Conservation (phyloP, 2,113 vertebrate species). For the Phylloscopus whistleri region DNA sequence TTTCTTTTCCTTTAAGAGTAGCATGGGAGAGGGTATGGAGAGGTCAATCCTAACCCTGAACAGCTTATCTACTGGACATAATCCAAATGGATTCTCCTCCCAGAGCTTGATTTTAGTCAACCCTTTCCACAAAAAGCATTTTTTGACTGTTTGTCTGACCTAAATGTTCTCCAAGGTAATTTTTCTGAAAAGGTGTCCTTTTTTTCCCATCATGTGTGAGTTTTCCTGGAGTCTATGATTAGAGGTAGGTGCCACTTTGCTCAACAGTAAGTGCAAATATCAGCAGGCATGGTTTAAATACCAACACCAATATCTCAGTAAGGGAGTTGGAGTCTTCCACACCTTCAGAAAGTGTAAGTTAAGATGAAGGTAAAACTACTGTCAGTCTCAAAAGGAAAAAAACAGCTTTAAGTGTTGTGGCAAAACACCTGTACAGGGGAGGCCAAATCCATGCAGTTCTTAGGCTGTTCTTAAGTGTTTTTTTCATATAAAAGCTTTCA, state of each 20-base stretch:
- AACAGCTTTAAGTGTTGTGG: background rate
- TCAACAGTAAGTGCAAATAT: background rate
- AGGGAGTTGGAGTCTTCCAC: background rate
- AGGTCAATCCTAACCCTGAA: rapidly evolving
- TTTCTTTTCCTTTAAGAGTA: background rate
- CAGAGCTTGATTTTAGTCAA: background rate
- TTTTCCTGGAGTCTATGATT: background rate
- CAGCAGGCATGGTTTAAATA: background rate
- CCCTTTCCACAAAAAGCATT: background rate
- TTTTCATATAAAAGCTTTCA: background rate
- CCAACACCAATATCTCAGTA: background rate
- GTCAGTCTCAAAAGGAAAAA: background rate
- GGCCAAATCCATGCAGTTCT: background rate
- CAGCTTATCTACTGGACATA: background rate
- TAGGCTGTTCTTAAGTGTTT: background rate
- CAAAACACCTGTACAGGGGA: background rate
- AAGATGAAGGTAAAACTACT: background rate
- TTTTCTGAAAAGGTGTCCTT: background rate
- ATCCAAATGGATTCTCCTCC: background rate
- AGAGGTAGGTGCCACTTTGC: background rate
- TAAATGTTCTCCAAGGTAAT: background rate
- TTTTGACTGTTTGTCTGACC: background rate
- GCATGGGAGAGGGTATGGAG: background rate
- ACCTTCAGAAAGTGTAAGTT: background rate
- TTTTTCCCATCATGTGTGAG: background rate